A percentile compares a stretch with the other conserved stretches of the same genome.
phyloP scores from a whole-genome alignment of 64 coral and sea anemone genomes.

The Pocillopora damicornis region DNA sequence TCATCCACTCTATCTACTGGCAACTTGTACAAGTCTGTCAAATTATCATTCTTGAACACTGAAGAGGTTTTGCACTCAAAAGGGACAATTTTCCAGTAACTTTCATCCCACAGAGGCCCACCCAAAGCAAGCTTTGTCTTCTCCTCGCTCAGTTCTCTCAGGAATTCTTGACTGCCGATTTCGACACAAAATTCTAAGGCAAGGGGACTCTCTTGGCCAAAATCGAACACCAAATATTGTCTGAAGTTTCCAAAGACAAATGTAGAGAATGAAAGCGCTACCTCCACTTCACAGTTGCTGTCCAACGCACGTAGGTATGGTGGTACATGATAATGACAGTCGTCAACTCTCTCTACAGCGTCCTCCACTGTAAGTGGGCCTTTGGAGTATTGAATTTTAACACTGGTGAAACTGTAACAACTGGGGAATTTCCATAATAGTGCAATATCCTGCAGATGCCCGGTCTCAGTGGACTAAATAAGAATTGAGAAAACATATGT shows the following conservation, averaged over 20 bases:
- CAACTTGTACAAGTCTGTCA: slow-evolving; percentile 13
- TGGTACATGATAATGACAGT: not conserved
- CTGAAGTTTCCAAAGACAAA: slow-evolving; percentile 56
- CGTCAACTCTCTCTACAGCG: not conserved
- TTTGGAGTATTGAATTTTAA: not conserved
- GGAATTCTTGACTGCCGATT: slow-evolving; percentile 44
- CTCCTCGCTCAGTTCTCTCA: not conserved
- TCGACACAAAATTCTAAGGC: slow-evolving; percentile 60
- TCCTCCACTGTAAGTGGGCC: not conserved
- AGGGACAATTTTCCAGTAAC: not conserved
- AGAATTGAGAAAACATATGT: no score
- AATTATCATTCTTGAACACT: slow-evolving; percentile 16
- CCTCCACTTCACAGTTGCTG: not conserved
- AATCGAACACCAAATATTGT: slow-evolving; percentile 72
- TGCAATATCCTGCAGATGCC: slow-evolving; percentile 6
- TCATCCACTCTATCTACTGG: not conserved
- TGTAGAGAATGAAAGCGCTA: not conserved
- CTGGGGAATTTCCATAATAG: not conserved
- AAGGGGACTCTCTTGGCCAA: slow-evolving; percentile 38
- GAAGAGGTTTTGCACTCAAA: not conserved
- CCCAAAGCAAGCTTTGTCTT: slow-evolving; percentile 1
- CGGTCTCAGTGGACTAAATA: not conserved
- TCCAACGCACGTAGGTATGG: not conserved
- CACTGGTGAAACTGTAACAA: not conserved
- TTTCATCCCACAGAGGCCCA: slow-evolving; percentile 16